Conservation (phyloP, 2,113 vertebrate species). For the Apteryx owenii region DNA sequence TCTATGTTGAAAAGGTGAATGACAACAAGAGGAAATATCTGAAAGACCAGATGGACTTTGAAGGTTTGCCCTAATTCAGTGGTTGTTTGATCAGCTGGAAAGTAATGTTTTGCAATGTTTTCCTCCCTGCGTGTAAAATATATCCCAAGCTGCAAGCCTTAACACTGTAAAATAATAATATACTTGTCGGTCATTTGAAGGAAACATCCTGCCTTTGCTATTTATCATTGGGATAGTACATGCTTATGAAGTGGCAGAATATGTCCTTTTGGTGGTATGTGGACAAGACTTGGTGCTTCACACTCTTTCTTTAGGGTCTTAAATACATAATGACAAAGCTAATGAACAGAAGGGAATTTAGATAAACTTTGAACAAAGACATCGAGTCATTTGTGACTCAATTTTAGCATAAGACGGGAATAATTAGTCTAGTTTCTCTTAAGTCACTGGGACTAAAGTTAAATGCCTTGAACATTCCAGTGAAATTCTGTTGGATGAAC, state of each 20-base stretch:
- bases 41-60: neutral
- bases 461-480: neutral
- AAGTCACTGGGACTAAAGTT: neutral
- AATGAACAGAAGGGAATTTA: neutral
- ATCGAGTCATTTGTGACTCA: neutral
- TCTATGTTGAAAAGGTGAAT: neutral
- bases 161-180: neutral
- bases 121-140: constrained; percentile 10
- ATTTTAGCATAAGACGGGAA: neutral
- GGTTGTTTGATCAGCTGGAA: neutral
- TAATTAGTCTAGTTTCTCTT: neutral
- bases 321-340: neutral
- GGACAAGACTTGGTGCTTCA: neutral
- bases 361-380: neutral
- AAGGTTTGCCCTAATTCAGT: neutral
- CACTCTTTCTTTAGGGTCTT: neutral
- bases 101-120: neutral
- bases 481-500: neutral
- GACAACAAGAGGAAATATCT: neutral
- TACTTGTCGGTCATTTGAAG: neutral
- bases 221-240: neutral
- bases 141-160: neutral
- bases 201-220: neutral
- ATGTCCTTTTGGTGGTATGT: neutral
- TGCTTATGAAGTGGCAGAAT: neutral